Percentiles rank a stretch among this genome's conserved stretches.
Evolutionary conservation across 2,113 vertebrate species (phyloP).

Genomic region (Calyptommatus sinebrachiatus): DNA sequence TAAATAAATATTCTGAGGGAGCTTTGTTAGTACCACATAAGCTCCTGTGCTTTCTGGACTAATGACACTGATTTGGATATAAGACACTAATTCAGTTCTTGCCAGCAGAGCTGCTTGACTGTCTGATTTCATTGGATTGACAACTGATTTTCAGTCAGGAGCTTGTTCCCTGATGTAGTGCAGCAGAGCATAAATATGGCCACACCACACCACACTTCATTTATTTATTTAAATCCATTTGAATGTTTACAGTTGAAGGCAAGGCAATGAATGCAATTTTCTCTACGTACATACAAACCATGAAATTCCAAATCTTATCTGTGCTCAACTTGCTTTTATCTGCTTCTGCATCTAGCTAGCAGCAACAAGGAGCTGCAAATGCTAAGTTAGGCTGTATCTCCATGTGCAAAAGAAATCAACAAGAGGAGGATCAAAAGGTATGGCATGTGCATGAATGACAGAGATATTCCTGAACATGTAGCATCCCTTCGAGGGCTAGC

Average conservation of each 20-base stretch:
- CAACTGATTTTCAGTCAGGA: conserved; percentile 70
- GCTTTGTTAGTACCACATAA: conserved; percentile 66
- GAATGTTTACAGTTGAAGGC: conserved; percentile 36
- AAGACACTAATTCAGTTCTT: conserved; percentile 71
- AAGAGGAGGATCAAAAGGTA: too few relatives aligned
- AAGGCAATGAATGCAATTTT: conserved; percentile 21
- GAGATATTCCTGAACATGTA: too few relatives aligned
- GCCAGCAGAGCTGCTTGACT: conserved; percentile 69
- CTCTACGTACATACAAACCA: too few relatives aligned
- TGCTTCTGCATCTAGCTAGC: too few relatives aligned
- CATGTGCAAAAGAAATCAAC: too few relatives aligned
- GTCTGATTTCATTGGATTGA: conserved; percentile 71
- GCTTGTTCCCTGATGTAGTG: conserved; percentile 18
- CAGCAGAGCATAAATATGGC: conserved; percentile 58
- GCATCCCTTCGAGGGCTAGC: too few relatives aligned
- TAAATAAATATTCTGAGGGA: conserved; percentile 59
- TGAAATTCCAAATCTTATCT: too few relatives aligned
- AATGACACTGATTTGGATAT: conserved; percentile 70
- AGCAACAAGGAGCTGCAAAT: too few relatives aligned
- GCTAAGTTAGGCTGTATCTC: too few relatives aligned
- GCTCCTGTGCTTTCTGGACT: conserved; percentile 60
- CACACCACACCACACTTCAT: conserved; percentile 25
- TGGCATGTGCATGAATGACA: too few relatives aligned
- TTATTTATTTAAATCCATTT: conserved; percentile 62
- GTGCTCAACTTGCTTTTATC: too few relatives aligned